A percentile compares a stretch with the other conserved stretches of the same genome.
These are phyloP conservation scores for Bradypodion ventrale DNA, from an alignment of 2,797 vertebrate genomes.

Conservation along the genomic window DNA sequence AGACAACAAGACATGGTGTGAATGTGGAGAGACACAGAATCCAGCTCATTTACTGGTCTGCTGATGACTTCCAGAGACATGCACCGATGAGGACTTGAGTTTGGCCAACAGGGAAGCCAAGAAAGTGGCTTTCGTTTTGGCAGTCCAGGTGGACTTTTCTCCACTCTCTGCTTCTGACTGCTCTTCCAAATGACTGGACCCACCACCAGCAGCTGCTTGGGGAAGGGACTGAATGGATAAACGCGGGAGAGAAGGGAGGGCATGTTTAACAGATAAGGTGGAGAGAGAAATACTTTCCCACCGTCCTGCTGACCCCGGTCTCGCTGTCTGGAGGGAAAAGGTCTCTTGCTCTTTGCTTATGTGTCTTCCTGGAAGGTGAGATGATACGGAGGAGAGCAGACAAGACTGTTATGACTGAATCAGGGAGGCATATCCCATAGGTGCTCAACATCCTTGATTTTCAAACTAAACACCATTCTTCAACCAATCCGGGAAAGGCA, in stretches of 20 bases:
- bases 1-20: too few relatives aligned
- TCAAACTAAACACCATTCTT: background rate
- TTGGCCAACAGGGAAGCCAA: too few relatives aligned
- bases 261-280: too few relatives aligned
- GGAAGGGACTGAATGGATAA: background rate
- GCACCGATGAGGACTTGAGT: too few relatives aligned
- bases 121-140: too few relatives aligned
- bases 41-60: too few relatives aligned
- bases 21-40: too few relatives aligned
- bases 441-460: background rate
- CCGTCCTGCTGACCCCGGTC: background rate
- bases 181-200: constrained; percentile 62
- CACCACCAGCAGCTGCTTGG: background rate
- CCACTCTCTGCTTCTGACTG: constrained; percentile 49
- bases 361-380: background rate
- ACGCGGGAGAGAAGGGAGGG: too few relatives aligned
- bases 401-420: background rate
- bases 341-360: background rate
- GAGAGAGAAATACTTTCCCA: too few relatives aligned
- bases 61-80: too few relatives aligned
- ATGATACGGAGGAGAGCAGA: background rate
- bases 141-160: too few relatives aligned
- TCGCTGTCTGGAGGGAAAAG: background rate
- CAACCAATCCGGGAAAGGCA: background rate
- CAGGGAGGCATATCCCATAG: background rate